Evolutionary conservation across 2,113 vertebrate species (phyloP).

Genomic region (Fregetta grallaria): DNA sequence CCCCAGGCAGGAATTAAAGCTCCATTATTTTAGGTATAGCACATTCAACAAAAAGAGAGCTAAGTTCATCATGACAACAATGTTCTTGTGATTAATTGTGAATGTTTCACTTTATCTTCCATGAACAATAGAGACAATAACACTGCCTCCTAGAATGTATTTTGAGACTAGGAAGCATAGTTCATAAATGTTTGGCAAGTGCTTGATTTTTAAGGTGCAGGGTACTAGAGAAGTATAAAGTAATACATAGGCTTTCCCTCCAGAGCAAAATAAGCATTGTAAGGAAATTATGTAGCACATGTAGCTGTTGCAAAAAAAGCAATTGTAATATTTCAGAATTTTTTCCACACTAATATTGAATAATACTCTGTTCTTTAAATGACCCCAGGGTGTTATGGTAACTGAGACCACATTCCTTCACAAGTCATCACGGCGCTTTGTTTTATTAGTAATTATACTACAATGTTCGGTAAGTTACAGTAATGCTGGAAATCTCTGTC

Average conservation of each 20-base stretch:
- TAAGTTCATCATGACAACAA: background rate
- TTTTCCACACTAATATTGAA: background rate
- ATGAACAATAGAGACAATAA: background rate
- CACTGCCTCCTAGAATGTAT: background rate
- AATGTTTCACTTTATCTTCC: background rate
- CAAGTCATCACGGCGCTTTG: background rate
- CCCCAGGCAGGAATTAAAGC: background rate
- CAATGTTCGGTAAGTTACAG: background rate
- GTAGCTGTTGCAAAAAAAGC: constrained; percentile 1
- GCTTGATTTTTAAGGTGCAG: background rate
- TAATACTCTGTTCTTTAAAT: background rate
- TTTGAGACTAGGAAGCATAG: background rate
- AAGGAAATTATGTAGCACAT: background rate
- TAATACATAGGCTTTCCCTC: background rate
- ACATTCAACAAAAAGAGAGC: background rate
- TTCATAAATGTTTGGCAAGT: background rate
- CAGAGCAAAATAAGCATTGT: background rate
- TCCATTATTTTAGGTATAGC: background rate
- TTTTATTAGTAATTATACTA: background rate
- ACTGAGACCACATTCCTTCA: constrained; percentile 32
- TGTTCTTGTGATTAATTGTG: background rate
- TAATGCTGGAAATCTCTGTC: background rate
- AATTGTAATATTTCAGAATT: background rate
- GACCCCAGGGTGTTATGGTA: background rate
- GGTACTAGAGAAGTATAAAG: background rate